Conservation (phyloP, 2,113 vertebrate genomes). For the Rhea pennata region DNA sequence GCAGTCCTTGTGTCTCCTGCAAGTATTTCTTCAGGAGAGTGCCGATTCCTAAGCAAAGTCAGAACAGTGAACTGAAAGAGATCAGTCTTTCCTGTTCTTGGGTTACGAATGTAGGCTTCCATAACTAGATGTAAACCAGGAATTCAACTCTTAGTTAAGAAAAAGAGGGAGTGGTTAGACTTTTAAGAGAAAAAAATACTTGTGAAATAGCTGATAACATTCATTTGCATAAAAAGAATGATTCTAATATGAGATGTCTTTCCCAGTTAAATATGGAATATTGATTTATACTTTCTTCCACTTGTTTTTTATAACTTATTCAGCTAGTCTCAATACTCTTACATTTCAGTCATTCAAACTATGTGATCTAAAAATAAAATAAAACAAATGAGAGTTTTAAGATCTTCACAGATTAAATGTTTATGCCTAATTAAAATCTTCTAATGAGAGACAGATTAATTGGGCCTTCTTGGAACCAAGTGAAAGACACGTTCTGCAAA, state of each 20-base stretch:
- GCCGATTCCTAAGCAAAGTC: neutral
- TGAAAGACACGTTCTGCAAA: neutral
- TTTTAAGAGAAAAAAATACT: neutral
- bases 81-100: neutral
- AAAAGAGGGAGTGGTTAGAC: neutral
- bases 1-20: too few species aligned
- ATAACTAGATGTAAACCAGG: neutral
- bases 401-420: neutral
- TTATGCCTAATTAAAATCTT: neutral
- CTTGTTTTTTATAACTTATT: neutral
- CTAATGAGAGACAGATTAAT: neutral
- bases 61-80: neutral
- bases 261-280: neutral
- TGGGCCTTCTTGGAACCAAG: neutral
- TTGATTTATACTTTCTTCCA: neutral
- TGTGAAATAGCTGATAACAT: neutral
- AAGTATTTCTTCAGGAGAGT: neutral
- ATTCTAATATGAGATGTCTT: neutral
- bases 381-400: neutral
- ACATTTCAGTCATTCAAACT: neutral
- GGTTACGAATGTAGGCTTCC: neutral
- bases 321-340: neutral
- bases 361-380: neutral
- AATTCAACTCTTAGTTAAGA: neutral
- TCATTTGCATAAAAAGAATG: neutral